phyloP scores from a whole-genome alignment of 1,140 invertebrate species.

The Pentalonia nigronervosa region DNA sequence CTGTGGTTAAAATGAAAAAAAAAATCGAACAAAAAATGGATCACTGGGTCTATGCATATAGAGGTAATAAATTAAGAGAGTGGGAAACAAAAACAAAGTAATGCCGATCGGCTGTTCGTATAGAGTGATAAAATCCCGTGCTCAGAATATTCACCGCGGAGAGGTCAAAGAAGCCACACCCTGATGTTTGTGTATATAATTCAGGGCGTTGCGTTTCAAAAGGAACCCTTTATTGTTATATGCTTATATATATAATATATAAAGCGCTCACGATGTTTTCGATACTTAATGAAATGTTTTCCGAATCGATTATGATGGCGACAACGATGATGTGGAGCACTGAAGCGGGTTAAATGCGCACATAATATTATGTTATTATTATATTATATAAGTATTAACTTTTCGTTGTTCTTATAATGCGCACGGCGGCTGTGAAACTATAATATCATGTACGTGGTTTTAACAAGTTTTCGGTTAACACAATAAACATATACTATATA shows the following conservation, averaged over 20 bases:
- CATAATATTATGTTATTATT: not conserved
- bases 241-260: constrained; percentile 1
- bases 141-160: constrained; percentile 51
- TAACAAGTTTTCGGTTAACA: constrained; percentile 16
- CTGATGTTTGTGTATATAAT: constrained; percentile 53
- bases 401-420: not conserved
- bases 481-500: not conserved
- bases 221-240: constrained; percentile 51
- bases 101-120: constrained; percentile 41
- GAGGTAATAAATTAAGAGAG: constrained; percentile 43
- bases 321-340: not conserved
- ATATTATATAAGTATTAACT: not conserved
- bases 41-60: not conserved
- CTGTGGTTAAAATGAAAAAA: constrained; percentile 35
- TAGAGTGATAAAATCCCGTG: constrained; percentile 52
- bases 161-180: constrained; percentile 57
- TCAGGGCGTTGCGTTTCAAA: constrained; percentile 54
- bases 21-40: constrained; percentile 51
- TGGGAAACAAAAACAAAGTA: constrained; percentile 48
- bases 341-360: not conserved
- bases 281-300: constrained; percentile 55
- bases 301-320: constrained; percentile 31
- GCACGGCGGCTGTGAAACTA: not conserved
- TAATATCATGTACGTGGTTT: not conserved
- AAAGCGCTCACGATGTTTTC: constrained; percentile 8